Evolutionary conservation across 1,140 invertebrate genomes (phyloP), one percentile per base, ranked within the genome.

Genomic region (Hesperophylax magnus): DNA sequence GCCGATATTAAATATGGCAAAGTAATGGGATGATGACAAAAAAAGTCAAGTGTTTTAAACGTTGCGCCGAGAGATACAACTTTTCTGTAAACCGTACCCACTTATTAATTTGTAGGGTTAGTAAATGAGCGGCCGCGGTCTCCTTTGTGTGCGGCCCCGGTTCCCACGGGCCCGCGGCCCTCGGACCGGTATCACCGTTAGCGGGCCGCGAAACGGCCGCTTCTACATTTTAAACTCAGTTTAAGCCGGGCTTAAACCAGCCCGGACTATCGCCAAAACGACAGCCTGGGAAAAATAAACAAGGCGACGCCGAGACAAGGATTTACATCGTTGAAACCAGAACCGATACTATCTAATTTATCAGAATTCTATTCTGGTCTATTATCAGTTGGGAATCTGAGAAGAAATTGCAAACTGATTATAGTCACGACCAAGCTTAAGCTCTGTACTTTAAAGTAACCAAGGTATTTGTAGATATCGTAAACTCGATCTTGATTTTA

Each of bases 151-250:
- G 77, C 8, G 77, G 60, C 63, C 61, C 52, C 27, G 15, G 63
- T 67, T 78, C 77, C 63, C 77, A 78, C 77, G 77, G 39, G 15
- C 14, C 69, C 34, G 18, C 11, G 47, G 56, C 53, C n/a, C n/a
- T 17, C 71, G 24, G 34, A 56, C 76, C 47, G 61, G 76, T 78
- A 58, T 65, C 69, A 78, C 77, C 77, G 77, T 78, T 78, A 78
- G n/a, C 31, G 22, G 8, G 0, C 34, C 67, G 14, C 18, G 34
- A 17, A 24, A 27, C 61, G 14, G 61, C 18, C 61, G n/a, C 18
- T 63, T 63, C 7, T 7, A 18, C 20, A 24, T 5, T 31, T 58
- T 47, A 47, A 47, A 58, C 56, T 6, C 5, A 58, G 5, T 58
- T 58, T 58, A 58, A 18, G 7, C 56, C 20, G 3, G n/a, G 20